Conservation (phyloP, 2,888 invertebrate genomes). For the Dolichomitus sp. region DNA sequence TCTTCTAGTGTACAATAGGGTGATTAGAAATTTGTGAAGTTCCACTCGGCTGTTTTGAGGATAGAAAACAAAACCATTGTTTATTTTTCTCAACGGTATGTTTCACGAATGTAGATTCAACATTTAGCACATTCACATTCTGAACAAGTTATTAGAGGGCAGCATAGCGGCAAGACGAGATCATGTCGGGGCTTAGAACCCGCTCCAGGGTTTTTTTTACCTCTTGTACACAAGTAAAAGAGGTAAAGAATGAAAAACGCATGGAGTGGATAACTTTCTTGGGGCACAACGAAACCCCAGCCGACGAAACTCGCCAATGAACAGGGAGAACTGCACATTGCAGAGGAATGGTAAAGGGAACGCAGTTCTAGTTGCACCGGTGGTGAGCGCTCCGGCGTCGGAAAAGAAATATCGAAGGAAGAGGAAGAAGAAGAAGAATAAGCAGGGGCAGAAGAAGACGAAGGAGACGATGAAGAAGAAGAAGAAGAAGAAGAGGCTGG, state of each 20-base stretch:
- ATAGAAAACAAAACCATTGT: background rate
- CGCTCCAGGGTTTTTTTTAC: no score
- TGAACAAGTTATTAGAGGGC: background rate
- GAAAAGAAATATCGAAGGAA: slow-evolving; percentile 64
- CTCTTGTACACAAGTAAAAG: slow-evolving; percentile 6
- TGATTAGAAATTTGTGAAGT: background rate
- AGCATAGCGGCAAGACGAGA: background rate
- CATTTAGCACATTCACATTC: background rate
- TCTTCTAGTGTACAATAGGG: background rate
- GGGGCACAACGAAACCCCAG: slow-evolving; percentile 52
- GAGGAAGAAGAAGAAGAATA: slow-evolving; percentile 62
- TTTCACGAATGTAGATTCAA: background rate
- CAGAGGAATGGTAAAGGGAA: background rate
- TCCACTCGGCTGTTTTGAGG: background rate
- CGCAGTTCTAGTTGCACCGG: slow-evolving; percentile 49
- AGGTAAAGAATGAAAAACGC: slow-evolving; percentile 19
- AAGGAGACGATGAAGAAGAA: slow-evolving; percentile 62
- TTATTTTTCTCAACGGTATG: background rate
- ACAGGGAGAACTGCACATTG: slow-evolving; percentile 41
- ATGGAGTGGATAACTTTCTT: slow-evolving; percentile 63
- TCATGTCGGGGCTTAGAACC: background rate
- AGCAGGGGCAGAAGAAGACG: slow-evolving; percentile 56
- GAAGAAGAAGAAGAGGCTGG: slow-evolving; percentile 37
- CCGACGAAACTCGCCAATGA: slow-evolving; percentile 64
- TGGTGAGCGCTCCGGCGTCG: slow-evolving; percentile 18